Evolutionary conservation across 2,797 vertebrate genomes (phyloP).

Genomic region (Enteromius argenteus): DNA sequence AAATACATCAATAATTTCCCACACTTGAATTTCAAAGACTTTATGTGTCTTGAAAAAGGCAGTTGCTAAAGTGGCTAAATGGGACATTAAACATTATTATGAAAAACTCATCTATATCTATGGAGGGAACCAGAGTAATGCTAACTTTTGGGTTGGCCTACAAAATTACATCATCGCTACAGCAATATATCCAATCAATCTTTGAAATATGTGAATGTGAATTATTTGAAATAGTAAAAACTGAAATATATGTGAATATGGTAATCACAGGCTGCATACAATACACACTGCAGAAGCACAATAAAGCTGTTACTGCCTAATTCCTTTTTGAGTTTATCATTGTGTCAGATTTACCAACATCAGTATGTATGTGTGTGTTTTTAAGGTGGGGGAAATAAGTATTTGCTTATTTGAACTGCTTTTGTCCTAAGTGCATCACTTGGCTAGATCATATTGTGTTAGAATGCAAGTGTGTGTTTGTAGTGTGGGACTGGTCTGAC

Average conservation of each 20-base stretch:
- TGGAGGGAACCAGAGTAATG: neutral
- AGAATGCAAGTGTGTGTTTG: constrained; percentile 15
- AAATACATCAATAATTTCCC: neutral
- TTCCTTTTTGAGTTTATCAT: neutral
- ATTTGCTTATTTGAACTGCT: neutral
- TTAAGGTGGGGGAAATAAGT: neutral
- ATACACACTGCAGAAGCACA: neutral
- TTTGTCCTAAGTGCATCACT: neutral
- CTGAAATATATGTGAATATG: neutral
- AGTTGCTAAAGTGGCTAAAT: neutral
- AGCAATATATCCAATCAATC: neutral
- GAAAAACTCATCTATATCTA: neutral
- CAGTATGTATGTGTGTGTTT: neutral
- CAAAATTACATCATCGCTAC: neutral
- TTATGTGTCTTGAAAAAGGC: neutral
- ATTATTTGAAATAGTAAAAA: neutral
- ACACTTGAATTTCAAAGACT: neutral
- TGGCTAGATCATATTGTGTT: neutral
- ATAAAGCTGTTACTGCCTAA: neutral
- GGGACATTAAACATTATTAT: neutral
- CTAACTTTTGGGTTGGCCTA: neutral
- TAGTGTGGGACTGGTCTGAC: constrained; percentile 31
- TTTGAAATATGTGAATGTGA: neutral
- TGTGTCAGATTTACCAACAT: neutral
- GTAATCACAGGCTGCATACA: neutral